These are phyloP conservation scores for Bryconaethiops microstoma DNA, from an alignment of 2,797 vertebrate genomes.

Conservation along the genomic window DNA sequence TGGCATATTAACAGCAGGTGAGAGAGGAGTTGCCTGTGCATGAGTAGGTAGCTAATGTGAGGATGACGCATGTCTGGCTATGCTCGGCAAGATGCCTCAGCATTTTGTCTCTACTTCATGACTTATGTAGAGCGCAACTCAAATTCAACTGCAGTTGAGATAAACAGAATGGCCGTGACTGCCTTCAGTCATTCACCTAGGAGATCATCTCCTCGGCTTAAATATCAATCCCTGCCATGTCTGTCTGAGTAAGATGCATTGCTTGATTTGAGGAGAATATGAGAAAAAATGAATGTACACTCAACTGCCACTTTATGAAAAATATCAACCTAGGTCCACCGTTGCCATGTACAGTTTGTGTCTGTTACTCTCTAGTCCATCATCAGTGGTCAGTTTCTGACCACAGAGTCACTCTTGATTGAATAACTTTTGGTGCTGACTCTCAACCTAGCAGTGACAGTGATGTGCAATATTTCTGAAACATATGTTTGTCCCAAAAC, in stretches of 20 bases:
- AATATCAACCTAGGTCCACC: neutral
- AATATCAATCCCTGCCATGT: constrained; percentile 23
- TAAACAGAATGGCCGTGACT: constrained; percentile 34
- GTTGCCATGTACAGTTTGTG: neutral
- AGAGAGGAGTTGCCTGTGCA: constrained; percentile 8
- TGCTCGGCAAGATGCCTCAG: constrained; percentile 27
- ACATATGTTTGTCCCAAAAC: no score
- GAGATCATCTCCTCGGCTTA: constrained; percentile 28
- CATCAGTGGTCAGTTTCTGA: no score
- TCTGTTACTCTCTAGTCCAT: no score
- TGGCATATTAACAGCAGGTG: neutral
- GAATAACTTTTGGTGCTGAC: neutral
- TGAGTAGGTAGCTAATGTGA: constrained; percentile 33
- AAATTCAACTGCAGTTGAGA: constrained; percentile 36
- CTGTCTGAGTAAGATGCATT: neutral
- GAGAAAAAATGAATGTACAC: neutral
- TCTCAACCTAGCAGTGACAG: neutral
- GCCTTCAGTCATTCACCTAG: constrained; percentile 25
- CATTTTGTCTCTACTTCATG: constrained; percentile 43
- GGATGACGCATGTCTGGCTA: constrained; percentile 23
- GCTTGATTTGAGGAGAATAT: neutral
- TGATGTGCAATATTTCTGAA: no score
- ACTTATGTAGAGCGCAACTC: constrained; percentile 48
- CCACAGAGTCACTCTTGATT: no score
- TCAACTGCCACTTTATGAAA: neutral